These are phyloP conservation scores for Turritopsis dohrnii DNA, from an alignment of 30 jellyfish, hydroid and myxozoan species.

Conservation along the genomic window DNA sequence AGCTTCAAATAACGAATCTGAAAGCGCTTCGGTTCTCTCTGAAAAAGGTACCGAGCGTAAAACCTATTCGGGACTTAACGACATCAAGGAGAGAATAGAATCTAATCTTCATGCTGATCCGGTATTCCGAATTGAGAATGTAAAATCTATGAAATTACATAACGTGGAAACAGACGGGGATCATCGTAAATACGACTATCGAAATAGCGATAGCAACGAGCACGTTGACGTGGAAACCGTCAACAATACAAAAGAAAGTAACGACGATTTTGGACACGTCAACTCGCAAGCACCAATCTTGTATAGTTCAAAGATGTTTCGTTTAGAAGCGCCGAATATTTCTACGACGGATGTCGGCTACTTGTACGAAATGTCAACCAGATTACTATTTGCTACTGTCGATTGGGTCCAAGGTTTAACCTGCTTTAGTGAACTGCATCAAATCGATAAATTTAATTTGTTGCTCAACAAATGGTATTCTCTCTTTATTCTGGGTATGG, in stretches of 20 bases:
- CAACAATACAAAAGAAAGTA: background rate
- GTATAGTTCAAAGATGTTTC: conserved; percentile 16
- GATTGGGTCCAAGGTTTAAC: conserved; percentile 88
- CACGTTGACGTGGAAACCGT: background rate
- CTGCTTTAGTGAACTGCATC: conserved; percentile 69
- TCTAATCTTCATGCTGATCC: background rate
- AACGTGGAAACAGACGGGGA: background rate
- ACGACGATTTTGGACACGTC: conserved; percentile 3
- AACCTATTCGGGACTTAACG: background rate
- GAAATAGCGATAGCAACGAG: background rate
- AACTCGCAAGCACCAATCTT: background rate
- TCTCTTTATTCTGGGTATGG: conserved; percentile 84
- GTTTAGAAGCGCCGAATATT: conserved; percentile 80
- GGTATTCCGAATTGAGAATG: background rate
- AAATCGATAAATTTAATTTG: conserved; percentile 65
- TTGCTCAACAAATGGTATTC: conserved; percentile 80
- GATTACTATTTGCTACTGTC: conserved; percentile 85
- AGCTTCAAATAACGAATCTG: background rate
- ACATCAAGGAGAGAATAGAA: background rate
- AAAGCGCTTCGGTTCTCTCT: background rate
- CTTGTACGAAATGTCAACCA: conserved; percentile 83
- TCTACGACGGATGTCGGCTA: conserved; percentile 90
- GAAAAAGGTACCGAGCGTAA: background rate
- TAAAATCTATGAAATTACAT: background rate
- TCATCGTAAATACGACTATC: background rate